These are phyloP conservation scores for Drosophila rellima DNA, from an alignment of 2,888 invertebrate species.

Conservation along the genomic window DNA sequence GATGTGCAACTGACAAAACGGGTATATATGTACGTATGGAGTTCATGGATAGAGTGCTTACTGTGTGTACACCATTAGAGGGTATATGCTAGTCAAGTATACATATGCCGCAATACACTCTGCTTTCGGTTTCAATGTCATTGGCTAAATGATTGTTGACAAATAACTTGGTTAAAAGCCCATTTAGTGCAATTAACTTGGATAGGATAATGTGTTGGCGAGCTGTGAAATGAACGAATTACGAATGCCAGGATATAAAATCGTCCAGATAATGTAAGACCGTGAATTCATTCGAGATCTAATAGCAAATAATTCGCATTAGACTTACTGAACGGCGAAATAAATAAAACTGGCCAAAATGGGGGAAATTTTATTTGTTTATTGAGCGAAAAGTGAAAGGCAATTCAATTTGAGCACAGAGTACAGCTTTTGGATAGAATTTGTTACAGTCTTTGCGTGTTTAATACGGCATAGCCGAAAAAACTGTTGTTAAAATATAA, in stretches of 20 bases:
- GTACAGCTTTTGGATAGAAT: conserved; percentile 57
- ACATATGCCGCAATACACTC: neutral
- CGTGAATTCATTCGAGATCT: conserved; percentile 12
- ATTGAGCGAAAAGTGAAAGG: conserved; percentile 66
- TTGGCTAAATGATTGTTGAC: conserved; percentile 22
- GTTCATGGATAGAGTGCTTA: neutral
- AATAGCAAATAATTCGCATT: conserved; percentile 9
- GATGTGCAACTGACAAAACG: neutral
- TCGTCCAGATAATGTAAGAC: conserved; percentile 8
- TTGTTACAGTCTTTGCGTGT: conserved; percentile 75
- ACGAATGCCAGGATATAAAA: conserved; percentile 4
- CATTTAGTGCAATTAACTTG: conserved; percentile 26
- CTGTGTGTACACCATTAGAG: neutral
- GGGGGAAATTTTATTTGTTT: conserved; percentile 61
- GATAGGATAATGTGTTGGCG: conserved; percentile 10
- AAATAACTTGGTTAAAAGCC: conserved; percentile 32
- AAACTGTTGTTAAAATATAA: conserved; percentile 51
- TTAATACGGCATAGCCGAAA: conserved; percentile 65
- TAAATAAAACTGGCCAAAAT: conserved; percentile 27
- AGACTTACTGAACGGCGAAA: conserved; percentile 13
- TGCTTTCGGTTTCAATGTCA: conserved; percentile 8
- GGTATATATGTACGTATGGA: neutral
- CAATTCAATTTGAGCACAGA: conserved; percentile 35
- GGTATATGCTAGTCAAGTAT: conserved; percentile 3
- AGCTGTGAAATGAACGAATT: conserved; percentile 3